These are phyloP conservation scores for Dasypogon diadema DNA, from an alignment of 2,888 invertebrate species.

Conservation along the genomic window DNA sequence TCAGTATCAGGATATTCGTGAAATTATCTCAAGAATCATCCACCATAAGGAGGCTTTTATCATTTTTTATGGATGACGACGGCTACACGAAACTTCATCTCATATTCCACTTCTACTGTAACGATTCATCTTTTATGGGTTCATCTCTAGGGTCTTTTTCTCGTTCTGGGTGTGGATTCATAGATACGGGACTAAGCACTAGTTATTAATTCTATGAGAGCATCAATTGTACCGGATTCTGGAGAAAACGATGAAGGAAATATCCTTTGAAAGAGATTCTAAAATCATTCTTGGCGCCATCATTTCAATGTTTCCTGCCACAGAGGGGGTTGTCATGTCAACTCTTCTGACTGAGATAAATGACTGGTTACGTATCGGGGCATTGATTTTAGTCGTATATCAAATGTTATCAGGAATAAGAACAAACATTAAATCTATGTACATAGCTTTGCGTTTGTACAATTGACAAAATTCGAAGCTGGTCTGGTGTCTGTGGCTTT, in stretches of 20 bases:
- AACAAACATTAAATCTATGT: constrained; percentile 28
- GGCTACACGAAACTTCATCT: constrained; percentile 10
- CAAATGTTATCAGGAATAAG: constrained; percentile 16
- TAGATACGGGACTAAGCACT: constrained; percentile 2
- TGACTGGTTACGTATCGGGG: constrained; percentile 4
- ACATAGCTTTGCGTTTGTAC: constrained; percentile 1
- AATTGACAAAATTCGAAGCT: too few relatives aligned
- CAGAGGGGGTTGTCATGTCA: background rate
- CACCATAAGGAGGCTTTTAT: constrained; percentile 29
- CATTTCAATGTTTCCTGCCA: background rate
- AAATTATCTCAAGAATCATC: constrained; percentile 41
- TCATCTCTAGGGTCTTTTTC: background rate
- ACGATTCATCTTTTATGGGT: constrained; percentile 27
- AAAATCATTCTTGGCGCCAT: constrained; percentile 2
- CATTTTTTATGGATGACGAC: constrained; percentile 9
- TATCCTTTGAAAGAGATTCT: constrained; percentile 4
- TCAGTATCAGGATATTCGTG: constrained; percentile 15
- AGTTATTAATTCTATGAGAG: constrained; percentile 31
- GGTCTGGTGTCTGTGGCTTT: too few relatives aligned
- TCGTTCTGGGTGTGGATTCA: background rate
- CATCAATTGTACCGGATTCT: constrained; percentile 18
- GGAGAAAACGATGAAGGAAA: background rate
- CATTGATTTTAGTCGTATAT: constrained; percentile 20
- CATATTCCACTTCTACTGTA: constrained; percentile 20
- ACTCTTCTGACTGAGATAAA: constrained; percentile 36